Evolutionary conservation across 2,113 vertebrate species (phyloP).

Genomic region (Mirounga angustirostris): DNA sequence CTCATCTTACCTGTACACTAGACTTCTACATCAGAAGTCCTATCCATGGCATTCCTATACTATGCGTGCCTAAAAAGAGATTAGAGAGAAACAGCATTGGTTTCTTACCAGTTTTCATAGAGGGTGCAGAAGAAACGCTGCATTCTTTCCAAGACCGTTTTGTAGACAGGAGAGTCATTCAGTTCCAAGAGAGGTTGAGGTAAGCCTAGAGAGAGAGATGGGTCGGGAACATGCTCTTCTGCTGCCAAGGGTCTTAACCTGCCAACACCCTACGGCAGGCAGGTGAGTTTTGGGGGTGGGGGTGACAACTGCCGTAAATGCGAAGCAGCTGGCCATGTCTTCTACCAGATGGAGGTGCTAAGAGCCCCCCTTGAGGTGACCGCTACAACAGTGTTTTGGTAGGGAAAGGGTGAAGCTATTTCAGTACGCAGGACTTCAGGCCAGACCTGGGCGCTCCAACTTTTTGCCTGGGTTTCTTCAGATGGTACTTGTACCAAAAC

Average conservation of each 20-base stretch:
- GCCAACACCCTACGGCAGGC: background rate
- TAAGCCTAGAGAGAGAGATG: slow-evolving; percentile 88
- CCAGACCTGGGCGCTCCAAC: background rate
- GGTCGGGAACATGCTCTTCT: background rate
- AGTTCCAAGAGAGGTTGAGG: slow-evolving; percentile 92
- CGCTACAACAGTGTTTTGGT: background rate
- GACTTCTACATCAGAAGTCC: background rate
- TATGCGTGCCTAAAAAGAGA: background rate
- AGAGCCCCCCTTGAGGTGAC: background rate
- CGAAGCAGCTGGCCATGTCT: background rate
- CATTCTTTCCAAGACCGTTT: slow-evolving; percentile 94
- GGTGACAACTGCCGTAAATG: background rate
- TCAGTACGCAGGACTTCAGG: background rate
- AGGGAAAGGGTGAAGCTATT: background rate
- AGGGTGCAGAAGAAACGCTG: slow-evolving; percentile 95
- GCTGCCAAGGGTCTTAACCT: background rate
- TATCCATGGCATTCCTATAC: background rate
- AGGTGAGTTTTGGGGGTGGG: background rate
- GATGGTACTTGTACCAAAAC: background rate
- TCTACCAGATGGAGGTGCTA: background rate
- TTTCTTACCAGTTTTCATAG: slow-evolving; percentile 96
- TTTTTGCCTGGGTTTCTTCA: background rate
- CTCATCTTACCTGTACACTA: background rate
- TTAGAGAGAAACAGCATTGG: background rate
- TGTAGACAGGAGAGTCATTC: slow-evolving; percentile 93